Conservation (phyloP, 2,888 invertebrate genomes). For the Cryptosula pallasiana region DNA sequence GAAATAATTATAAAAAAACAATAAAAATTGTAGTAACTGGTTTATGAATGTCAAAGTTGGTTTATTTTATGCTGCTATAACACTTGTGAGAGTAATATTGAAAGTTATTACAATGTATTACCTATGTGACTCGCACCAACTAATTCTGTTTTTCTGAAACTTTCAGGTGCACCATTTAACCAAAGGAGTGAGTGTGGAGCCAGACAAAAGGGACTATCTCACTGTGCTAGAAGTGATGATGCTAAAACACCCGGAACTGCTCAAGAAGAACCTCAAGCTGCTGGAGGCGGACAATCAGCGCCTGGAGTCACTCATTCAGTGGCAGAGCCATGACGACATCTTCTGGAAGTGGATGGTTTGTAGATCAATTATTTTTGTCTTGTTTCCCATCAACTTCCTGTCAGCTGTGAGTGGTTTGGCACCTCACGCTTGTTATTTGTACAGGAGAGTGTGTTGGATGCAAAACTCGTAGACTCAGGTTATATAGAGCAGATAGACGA, state of each 20-base stretch:
- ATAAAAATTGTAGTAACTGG: too few species aligned
- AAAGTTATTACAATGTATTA: too few species aligned
- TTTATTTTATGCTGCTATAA: too few species aligned
- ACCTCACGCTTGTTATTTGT: too few species aligned
- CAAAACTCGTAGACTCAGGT: constrained; percentile 32
- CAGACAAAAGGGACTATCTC: constrained; percentile 37
- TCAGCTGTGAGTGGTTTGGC: too few species aligned
- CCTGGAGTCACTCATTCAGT: constrained; percentile 40
- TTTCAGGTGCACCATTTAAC: constrained; percentile 7
- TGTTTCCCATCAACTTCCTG: too few species aligned
- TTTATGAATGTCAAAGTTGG: too few species aligned
- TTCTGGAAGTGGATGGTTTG: constrained; percentile 53
- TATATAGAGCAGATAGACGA: constrained; percentile 22
- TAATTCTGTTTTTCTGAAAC: too few species aligned
- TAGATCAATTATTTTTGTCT: too few species aligned
- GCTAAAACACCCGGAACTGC: constrained; percentile 40
- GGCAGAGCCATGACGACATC: constrained; percentile 43
- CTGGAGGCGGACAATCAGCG: constrained; percentile 45
- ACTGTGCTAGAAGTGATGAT: constrained; percentile 41
- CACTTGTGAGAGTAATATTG: too few species aligned
- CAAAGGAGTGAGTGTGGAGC: constrained; percentile 25
- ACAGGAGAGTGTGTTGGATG: constrained; percentile 42
- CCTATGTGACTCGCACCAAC: too few species aligned
- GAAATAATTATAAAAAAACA: too few species aligned
- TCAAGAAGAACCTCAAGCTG: constrained; percentile 36